Conservation (phyloP, 2,888 invertebrate species). For the Cephus spinipes region DNA sequence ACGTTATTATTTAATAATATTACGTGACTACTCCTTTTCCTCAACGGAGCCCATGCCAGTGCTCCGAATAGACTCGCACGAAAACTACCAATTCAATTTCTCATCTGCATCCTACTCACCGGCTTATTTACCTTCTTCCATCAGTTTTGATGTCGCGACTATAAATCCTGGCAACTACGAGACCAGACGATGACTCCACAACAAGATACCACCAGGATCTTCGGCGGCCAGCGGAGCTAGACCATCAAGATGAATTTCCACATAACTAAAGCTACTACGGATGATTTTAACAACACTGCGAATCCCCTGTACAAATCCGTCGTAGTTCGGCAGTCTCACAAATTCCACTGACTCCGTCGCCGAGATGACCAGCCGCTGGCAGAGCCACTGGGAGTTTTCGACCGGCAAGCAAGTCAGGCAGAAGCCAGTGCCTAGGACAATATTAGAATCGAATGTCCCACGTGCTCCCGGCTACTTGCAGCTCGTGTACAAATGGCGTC, state of each 20-base stretch:
- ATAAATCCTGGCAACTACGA: neutral
- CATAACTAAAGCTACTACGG: neutral
- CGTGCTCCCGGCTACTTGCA: conserved; percentile 1
- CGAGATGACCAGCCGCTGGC: conserved; percentile 53
- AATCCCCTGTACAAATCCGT: neutral
- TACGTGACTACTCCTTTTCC: neutral
- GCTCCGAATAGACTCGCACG: neutral
- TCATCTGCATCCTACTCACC: neutral
- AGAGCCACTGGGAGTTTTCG: conserved; percentile 22
- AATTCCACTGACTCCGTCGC: conserved; percentile 28
- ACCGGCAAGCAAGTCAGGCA: conserved; percentile 37
- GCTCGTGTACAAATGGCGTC: neutral
- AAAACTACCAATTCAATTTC: neutral
- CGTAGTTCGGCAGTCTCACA: neutral
- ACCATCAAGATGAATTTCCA: neutral
- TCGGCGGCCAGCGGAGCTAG: neutral
- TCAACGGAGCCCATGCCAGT: too few species aligned
- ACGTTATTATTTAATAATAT: neutral
- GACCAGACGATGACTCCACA: neutral
- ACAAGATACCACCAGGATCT: neutral
- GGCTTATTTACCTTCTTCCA: neutral
- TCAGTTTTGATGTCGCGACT: neutral
- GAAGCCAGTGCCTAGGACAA: conserved; percentile 58
- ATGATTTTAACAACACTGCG: neutral
- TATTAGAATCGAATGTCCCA: conserved; percentile 55